These are phyloP conservation scores for Acanthacorydalis orientalis DNA, from an alignment of 2,888 invertebrate genomes.

Conservation along the genomic window DNA sequence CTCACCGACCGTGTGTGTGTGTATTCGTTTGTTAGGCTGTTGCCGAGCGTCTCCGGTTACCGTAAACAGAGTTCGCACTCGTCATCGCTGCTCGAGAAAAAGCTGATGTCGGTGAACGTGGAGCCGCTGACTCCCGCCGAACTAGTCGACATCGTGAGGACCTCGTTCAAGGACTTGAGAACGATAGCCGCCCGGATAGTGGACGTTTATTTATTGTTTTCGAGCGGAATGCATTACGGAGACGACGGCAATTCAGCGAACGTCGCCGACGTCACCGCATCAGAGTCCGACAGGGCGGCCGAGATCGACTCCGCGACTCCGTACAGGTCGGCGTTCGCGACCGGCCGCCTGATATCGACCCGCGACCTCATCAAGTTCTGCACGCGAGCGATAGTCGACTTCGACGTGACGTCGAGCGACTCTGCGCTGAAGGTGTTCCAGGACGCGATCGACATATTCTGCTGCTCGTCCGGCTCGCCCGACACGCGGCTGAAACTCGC, in stretches of 20 bases:
- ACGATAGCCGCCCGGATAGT: conserved; percentile 62
- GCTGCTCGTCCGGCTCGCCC: conserved; percentile 53
- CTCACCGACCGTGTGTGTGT: background rate
- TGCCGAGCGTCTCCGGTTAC: conserved; percentile 40
- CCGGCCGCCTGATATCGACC: conserved; percentile 54
- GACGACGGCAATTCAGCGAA: conserved; percentile 28
- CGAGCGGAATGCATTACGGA: conserved; percentile 45
- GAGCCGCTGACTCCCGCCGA: conserved; percentile 63
- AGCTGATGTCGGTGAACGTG: conserved; percentile 57
- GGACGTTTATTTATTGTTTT: conserved; percentile 68
- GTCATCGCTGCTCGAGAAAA: conserved; percentile 58
- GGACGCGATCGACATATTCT: conserved; percentile 85
- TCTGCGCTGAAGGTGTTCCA: conserved; percentile 59
- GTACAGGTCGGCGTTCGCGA: conserved; percentile 11
- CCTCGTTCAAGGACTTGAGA: conserved; percentile 49
- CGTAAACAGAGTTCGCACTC: conserved; percentile 43
- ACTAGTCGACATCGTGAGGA: conserved; percentile 51
- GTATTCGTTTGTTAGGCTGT: conserved; percentile 26
- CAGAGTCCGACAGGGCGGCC: conserved; percentile 5
- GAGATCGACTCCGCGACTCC: too few species aligned
- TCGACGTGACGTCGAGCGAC: conserved; percentile 51
- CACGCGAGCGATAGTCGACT: conserved; percentile 53
- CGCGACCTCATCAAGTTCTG: conserved; percentile 91
- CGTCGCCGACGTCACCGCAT: conserved; percentile 14
- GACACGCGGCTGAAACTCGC: conserved; percentile 49